Evolutionary conservation across 2,797 vertebrate species (phyloP), one percentile per base, ranked within the genome.

Genomic region (Gorsachius magnificus): DNA sequence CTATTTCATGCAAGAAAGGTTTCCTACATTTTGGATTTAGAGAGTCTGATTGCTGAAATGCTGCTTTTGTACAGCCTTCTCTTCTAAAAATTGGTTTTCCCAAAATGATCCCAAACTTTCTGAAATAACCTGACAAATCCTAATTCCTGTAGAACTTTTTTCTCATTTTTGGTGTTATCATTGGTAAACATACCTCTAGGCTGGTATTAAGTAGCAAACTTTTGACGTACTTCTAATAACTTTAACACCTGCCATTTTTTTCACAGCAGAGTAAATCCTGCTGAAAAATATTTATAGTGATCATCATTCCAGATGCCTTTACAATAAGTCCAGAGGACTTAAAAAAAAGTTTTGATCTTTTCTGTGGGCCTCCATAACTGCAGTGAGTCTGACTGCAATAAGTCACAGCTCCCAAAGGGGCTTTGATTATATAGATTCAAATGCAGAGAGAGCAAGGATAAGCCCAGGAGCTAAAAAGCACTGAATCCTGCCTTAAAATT

Each of bases 61-160:
- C 81, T 90, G 72, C 86, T 94, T 96, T 95, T 84, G 79, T 81
- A 81, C 19, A 90, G 48, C 45, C 38, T 87, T 94, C 70, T 91
- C 33, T 75, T 90, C 85, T 75, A 95, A 89, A 97, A 95, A 95
- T 94, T 92, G 93, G 90, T 96, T 95, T 95, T 76, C 38, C 83
- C 58, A 51, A 94, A 92, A 96, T 61, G 77, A 64, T 87, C 77
- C 92, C 77, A 83, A 90, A 82, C 93, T 92, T 96, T 86, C 65
- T 95, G 94, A 96, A 97, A 96, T 95, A 96, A 86, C 89, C 54
- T 93, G 91, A 96, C 94, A 96, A 97, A 96, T 95, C 87, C 85
- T 91, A 95, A 94, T 90, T 96, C 80, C 83, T 63, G 56, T 38
- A 81, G 72, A 90, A 92, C 41, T 63, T 91, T 91, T 81, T 56